Percentiles rank a stretch among this genome's conserved stretches.
These are phyloP conservation scores for Rhyacichthys aspro DNA, from an alignment of 2,797 vertebrate species.

Conservation along the genomic window DNA sequence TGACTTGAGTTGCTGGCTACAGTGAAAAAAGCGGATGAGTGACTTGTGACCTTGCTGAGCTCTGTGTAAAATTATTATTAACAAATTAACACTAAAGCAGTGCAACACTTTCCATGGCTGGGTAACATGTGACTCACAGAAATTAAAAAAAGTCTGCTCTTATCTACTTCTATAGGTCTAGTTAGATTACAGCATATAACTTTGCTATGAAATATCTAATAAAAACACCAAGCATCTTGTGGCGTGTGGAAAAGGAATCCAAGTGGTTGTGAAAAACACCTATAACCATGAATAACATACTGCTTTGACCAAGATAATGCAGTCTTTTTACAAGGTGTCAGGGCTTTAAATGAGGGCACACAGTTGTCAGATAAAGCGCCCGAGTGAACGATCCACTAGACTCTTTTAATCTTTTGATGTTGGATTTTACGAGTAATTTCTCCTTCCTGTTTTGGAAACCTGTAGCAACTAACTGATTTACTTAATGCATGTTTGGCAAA, in stretches of 20 bases:
- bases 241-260: too few species aligned
- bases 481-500: slow-evolving; percentile 20
- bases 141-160: too few species aligned
- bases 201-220: too few species aligned
- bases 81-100: too few species aligned
- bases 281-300: too few species aligned
- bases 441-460: slow-evolving; percentile 52
- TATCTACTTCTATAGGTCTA: too few species aligned
- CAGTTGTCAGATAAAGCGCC: slow-evolving; percentile 32
- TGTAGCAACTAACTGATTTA: slow-evolving; percentile 34
- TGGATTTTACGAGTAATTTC: slow-evolving; percentile 66
- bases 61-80: slow-evolving; percentile 8
- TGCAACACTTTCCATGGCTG: too few species aligned
- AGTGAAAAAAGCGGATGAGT: slow-evolving; percentile 71
- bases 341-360: slow-evolving; percentile 46
- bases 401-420: slow-evolving; percentile 74
- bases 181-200: too few species aligned
- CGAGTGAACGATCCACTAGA: slow-evolving; percentile 37
- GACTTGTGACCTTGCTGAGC: slow-evolving; percentile 71
- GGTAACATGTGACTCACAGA: too few species aligned
- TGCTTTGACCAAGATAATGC: slow-evolving; percentile 4
- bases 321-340: slow-evolving; percentile 55
- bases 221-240: too few species aligned
- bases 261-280: too few species aligned
- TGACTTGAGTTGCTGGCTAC: slow-evolving; percentile 66